A percentile compares a stretch with the other conserved stretches of the same genome.
phyloP scores from a whole-genome alignment of 2,113 vertebrate species.

The Saimiri boliviensis region DNA sequence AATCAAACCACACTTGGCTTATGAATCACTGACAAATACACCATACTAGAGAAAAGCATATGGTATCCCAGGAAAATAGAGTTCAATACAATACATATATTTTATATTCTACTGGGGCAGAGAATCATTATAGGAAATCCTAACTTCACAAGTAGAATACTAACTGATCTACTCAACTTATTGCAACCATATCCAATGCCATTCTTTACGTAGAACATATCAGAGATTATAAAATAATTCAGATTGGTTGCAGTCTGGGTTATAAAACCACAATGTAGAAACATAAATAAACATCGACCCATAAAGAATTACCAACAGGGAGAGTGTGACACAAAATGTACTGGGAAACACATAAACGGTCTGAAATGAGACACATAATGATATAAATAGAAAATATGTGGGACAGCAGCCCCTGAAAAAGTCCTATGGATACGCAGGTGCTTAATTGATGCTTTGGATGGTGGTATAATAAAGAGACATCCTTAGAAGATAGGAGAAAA shows the following conservation, averaged over 20 bases:
- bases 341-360: not conserved
- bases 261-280: not conserved
- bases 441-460: constrained; percentile 49
- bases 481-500: constrained; percentile 22
- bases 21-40: not conserved
- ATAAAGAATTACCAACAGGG: not conserved
- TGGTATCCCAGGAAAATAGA: not conserved
- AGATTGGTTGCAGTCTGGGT: not conserved
- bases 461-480: constrained; percentile 36
- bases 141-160: not conserved
- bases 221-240: constrained; percentile 16
- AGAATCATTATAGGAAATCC: constrained; percentile 14
- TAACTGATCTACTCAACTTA: not conserved
- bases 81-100: not conserved
- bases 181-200: not conserved
- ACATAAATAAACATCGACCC: not conserved
- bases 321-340: not conserved
- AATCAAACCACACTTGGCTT: not conserved
- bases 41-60: not conserved
- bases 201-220: not conserved
- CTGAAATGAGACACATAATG: not conserved
- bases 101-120: not conserved
- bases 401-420: constrained; percentile 44
- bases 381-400: constrained; percentile 48
- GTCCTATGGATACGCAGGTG: constrained; percentile 36